phyloP scores from a whole-genome alignment of 2,113 vertebrate species.

The Fukomys damarensis region DNA sequence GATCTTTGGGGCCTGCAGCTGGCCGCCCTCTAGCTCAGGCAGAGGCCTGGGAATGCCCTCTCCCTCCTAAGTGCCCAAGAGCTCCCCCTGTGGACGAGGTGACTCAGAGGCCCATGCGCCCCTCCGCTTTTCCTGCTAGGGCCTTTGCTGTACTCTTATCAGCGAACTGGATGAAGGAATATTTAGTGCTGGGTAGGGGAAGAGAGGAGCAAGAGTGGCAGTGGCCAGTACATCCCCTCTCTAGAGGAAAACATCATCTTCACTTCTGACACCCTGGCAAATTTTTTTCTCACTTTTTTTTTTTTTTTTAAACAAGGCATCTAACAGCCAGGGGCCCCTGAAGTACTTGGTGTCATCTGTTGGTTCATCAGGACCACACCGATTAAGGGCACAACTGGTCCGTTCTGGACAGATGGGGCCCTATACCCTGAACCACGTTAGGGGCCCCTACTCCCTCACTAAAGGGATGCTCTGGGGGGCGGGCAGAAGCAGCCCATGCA shows the following conservation, averaged over 20 bases:
- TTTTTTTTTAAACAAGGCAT: not conserved
- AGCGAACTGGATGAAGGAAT: accelerated
- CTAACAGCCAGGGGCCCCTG: not conserved
- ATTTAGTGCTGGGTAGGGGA: too few species aligned
- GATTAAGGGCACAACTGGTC: not conserved
- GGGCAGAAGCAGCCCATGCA: accelerated
- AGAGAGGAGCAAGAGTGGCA: not conserved
- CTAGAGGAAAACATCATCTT: not conserved
- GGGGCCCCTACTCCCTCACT: not conserved
- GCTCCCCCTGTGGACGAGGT: not conserved
- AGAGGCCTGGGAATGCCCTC: too few species aligned
- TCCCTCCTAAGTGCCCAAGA: not conserved
- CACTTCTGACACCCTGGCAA: not conserved
- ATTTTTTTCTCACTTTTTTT: not conserved
- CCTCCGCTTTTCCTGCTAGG: accelerated
- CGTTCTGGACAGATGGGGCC: not conserved
- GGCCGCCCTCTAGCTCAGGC: not conserved
- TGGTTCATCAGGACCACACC: not conserved
- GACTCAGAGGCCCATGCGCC: not conserved
- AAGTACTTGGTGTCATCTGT: not conserved
- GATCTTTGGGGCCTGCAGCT: not conserved
- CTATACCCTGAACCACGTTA: accelerated
- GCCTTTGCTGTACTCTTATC: accelerated
- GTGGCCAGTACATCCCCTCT: not conserved
- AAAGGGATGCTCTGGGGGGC: too few species aligned